Evolutionary conservation across 2,888 invertebrate genomes (phyloP), one percentile per base, ranked within the genome.

Genomic region (Oxyteleia sp.): DNA sequence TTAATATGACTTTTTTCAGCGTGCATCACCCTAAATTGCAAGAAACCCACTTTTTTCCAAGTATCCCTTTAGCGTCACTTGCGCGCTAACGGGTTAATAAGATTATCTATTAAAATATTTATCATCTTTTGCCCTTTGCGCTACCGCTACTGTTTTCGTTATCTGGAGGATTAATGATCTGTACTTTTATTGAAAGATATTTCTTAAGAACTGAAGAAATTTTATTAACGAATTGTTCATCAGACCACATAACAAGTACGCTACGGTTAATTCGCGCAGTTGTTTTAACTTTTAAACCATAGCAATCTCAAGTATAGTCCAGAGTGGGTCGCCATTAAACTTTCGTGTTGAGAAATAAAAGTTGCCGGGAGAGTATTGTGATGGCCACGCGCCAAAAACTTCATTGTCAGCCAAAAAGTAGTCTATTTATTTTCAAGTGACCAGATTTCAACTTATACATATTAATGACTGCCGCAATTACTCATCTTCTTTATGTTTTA

Each of bases 341-440:
- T 74, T 72, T 80, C 61, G 59, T 59, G 59, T 80, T 66, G 59
- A 72, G 72, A 59, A 80, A 80, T 64, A 80, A 80, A 72, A 74
- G 72, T 74, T 72, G 10, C 51, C 15, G 29, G 15, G 41, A 57
- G 51, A 72, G 66, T 66, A 74, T 64, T 80, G 47, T 51, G 53
- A 66, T 80, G 80, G 66, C 72, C 53, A 49, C 35, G 68, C 38
- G 80, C 72, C 72, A 80, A 45, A 74, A 74, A 49, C 45, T 32
- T 61, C 61, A 74, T 72, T 80, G 80, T 80, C 72, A 64, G 35
- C 43, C 41, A 49, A 64, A 71, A 71, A 78, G 20, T 32, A 57
- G 66, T 57, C 51, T 53, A 74, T 61, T 80, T 68, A 59, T 57
- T 74, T 64, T 59, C 32, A 26, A 57, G 45, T 59, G 51, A 53